Conservation (phyloP, 2,888 invertebrate species). For the Alcis repandata region DNA sequence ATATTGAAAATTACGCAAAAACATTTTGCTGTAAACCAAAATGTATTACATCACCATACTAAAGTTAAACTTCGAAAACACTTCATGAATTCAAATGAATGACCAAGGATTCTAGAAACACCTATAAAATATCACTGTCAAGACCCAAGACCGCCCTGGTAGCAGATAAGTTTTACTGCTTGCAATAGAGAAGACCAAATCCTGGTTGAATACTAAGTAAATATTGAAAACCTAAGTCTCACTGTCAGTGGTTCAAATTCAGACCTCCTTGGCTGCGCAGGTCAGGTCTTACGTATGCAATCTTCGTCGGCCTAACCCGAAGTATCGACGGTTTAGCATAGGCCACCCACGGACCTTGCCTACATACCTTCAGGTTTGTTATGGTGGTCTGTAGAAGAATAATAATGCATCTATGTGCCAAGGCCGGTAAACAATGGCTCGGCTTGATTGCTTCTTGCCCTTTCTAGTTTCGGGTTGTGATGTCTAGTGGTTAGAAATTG, state of each 20-base stretch:
- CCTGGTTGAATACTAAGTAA: slow-evolving; percentile 20
- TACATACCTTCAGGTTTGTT: slow-evolving; percentile 69
- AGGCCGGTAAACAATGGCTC: slow-evolving; percentile 68
- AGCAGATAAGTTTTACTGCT: slow-evolving; percentile 20
- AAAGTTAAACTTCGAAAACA: neutral
- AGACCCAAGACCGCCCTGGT: slow-evolving; percentile 21
- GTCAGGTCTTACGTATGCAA: slow-evolving; percentile 66
- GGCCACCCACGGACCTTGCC: slow-evolving; percentile 71
- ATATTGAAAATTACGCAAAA: neutral
- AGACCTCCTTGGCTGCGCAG: slow-evolving; percentile 44
- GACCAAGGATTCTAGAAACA: slow-evolving; percentile 15
- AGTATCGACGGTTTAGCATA: slow-evolving; percentile 61
- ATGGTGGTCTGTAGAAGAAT: slow-evolving; percentile 64
- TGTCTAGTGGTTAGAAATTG: slow-evolving; percentile 33
- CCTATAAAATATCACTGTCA: slow-evolving; percentile 20
- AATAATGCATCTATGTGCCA: slow-evolving; percentile 70
- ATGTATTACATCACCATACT: neutral
- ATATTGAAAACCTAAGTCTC: slow-evolving; percentile 21
- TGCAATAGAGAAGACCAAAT: slow-evolving; percentile 10
- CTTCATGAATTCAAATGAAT: slow-evolving; percentile 19
- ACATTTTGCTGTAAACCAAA: no score
- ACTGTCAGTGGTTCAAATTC: slow-evolving; percentile 18
- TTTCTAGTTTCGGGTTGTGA: slow-evolving; percentile 32
- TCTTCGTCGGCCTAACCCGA: slow-evolving; percentile 55
- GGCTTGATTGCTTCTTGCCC: slow-evolving; percentile 75